phyloP scores from a whole-genome alignment of 1,140 invertebrate species.

The Protaetia brevitarsis region DNA sequence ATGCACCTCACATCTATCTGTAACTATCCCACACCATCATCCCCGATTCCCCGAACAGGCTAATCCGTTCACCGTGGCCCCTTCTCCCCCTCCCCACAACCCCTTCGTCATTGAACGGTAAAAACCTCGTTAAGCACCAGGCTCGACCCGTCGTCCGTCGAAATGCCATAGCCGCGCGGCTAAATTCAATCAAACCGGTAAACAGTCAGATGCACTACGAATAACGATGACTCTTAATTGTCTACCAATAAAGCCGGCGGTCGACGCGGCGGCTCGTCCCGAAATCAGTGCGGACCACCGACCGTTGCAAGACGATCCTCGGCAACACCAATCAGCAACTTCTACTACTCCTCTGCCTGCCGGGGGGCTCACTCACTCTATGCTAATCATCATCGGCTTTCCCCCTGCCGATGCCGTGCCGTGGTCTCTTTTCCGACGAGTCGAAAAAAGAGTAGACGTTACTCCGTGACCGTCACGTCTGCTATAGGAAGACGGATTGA shows the following conservation, averaged over 20 bases:
- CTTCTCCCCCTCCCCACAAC: neutral
- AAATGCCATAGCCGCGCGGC: neutral
- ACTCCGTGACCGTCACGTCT: too few relatives aligned
- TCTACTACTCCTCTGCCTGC: conserved; percentile 20
- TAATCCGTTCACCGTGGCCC: neutral
- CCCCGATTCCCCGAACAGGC: too few relatives aligned
- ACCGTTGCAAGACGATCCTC: conserved; percentile 36
- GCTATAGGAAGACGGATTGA: too few relatives aligned
- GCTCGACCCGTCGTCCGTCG: neutral
- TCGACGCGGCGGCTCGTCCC: conserved; percentile 22
- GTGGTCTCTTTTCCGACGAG: too few relatives aligned
- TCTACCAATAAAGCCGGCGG: conserved; percentile 36
- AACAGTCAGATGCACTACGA: conserved; percentile 32
- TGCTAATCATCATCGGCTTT: conserved; percentile 32
- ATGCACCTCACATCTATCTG: too few relatives aligned
- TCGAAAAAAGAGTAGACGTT: too few relatives aligned
- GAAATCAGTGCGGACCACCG: conserved; percentile 33
- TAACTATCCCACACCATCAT: too few relatives aligned
- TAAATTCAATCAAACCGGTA: conserved; percentile 35
- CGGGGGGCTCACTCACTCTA: conserved; percentile 23
- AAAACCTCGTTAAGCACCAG: conserved; percentile 20
- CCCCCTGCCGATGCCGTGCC: neutral
- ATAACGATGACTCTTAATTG: conserved; percentile 39
- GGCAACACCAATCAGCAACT: conserved; percentile 37
- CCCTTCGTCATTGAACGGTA: too few relatives aligned